Percentiles rank a stretch among this genome's conserved stretches.
phyloP scores from a whole-genome alignment of 1,140 invertebrate genomes.

The Hylaeus anthracinus region DNA sequence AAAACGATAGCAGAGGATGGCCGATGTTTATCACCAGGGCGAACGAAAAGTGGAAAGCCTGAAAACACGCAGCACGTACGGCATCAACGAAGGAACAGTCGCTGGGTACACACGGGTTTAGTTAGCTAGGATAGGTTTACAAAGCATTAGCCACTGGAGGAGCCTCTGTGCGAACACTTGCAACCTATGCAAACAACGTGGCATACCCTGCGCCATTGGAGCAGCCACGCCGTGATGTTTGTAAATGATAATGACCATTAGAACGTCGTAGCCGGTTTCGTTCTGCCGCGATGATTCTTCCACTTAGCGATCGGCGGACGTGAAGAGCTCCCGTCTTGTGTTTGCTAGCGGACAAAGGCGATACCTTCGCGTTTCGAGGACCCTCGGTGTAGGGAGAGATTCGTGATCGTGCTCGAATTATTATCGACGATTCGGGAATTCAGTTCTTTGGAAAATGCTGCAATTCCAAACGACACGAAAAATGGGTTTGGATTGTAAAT shows the following conservation, averaged over 20 bases:
- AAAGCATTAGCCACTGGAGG: slow-evolving; percentile 58
- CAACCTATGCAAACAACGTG: slow-evolving; percentile 61
- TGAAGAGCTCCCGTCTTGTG: slow-evolving; percentile 67
- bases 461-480: too few relatives aligned
- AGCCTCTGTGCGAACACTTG: slow-evolving; percentile 52
- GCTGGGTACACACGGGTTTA: slow-evolving; percentile 40
- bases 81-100: slow-evolving; percentile 40
- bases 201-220: slow-evolving; percentile 25
- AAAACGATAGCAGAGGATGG: background rate
- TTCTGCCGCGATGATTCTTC: slow-evolving; percentile 64
- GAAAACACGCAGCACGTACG: slow-evolving; percentile 12
- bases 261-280: slow-evolving; percentile 53
- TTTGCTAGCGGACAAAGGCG: slow-evolving; percentile 44
- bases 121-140: slow-evolving; percentile 62
- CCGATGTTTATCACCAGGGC: background rate
- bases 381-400: background rate
- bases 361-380: slow-evolving; percentile 11
- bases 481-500: too few relatives aligned
- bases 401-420: background rate
- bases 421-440: background rate
- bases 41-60: slow-evolving; percentile 12
- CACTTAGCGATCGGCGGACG: slow-evolving; percentile 61
- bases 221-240: slow-evolving; percentile 52
- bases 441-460: too few relatives aligned
- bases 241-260: slow-evolving; percentile 71